phyloP scores from a whole-genome alignment of 2,888 invertebrate genomes.

The Megaustenia siamemsis region DNA sequence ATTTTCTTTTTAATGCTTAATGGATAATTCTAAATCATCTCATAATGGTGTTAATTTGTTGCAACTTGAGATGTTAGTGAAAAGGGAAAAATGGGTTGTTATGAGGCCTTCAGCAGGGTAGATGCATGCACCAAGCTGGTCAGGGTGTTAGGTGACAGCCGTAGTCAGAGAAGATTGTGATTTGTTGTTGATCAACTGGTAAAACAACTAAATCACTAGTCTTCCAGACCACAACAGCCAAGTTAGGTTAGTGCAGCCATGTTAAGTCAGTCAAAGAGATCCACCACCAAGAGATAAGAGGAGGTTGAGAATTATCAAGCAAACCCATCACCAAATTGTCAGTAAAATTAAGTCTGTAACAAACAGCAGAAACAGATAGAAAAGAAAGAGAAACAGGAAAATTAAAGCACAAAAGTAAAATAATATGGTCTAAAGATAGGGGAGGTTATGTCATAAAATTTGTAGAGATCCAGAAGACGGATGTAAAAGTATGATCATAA shows the following conservation, averaged over 20 bases:
- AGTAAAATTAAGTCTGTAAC: background rate
- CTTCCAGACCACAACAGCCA: slow-evolving; percentile 88
- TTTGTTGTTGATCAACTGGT: slow-evolving; percentile 93
- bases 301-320: background rate
- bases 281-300: slow-evolving; percentile 19
- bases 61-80: background rate
- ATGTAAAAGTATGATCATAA: background rate
- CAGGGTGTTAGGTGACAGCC: slow-evolving; percentile 50
- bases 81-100: background rate
- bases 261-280: slow-evolving; percentile 25
- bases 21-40: too few relatives aligned
- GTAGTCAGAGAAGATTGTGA: slow-evolving; percentile 91
- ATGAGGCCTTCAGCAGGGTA: background rate
- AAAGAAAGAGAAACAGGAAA: background rate
- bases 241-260: slow-evolving; percentile 57
- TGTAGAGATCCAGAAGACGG: background rate
- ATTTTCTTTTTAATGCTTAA: too few relatives aligned
- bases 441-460: background rate
- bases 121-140: slow-evolving; percentile 48
- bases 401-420: background rate
- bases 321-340: background rate
- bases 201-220: slow-evolving; percentile 99
- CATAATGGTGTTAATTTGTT: too few relatives aligned
- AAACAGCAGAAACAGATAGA: background rate
- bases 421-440: background rate